Conservation (phyloP, 1,140 invertebrate genomes). For the Platyscapa corneri region DNA sequence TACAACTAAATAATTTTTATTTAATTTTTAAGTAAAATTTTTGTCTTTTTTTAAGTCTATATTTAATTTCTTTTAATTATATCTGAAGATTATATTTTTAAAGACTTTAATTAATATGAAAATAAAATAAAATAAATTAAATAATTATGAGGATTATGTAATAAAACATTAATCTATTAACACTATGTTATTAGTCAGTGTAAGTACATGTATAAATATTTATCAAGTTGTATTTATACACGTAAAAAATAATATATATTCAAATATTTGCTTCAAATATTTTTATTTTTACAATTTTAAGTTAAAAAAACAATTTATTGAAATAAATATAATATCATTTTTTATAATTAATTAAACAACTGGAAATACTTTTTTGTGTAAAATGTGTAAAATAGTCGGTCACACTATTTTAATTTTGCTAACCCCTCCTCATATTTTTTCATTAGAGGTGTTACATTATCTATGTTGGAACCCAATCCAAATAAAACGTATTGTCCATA, state of each 20-base stretch:
- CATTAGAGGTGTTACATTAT: conserved; percentile 49
- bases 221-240: neutral
- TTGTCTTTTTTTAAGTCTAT: neutral
- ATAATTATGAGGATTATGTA: too few relatives aligned
- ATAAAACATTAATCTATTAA: too few relatives aligned
- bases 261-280: too few relatives aligned
- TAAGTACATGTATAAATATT: neutral
- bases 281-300: too few relatives aligned
- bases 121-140: too few relatives aligned
- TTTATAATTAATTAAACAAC: too few relatives aligned
- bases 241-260: neutral
- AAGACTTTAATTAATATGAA: neutral
- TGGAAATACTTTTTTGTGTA: neutral
- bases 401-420: neutral
- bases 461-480: too few relatives aligned
- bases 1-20: conserved; percentile 14
- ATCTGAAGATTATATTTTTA: neutral
- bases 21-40: conserved; percentile 9
- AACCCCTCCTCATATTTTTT: conserved; percentile 47
- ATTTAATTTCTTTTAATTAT: neutral
- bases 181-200: neutral
- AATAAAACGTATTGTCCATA: conserved; percentile 62
- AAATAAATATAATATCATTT: too few relatives aligned
- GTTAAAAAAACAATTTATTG: too few relatives aligned
- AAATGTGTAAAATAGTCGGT: neutral